Evolutionary conservation across 2,888 invertebrate genomes (phyloP).

Genomic region (Coelopa pilipes): DNA sequence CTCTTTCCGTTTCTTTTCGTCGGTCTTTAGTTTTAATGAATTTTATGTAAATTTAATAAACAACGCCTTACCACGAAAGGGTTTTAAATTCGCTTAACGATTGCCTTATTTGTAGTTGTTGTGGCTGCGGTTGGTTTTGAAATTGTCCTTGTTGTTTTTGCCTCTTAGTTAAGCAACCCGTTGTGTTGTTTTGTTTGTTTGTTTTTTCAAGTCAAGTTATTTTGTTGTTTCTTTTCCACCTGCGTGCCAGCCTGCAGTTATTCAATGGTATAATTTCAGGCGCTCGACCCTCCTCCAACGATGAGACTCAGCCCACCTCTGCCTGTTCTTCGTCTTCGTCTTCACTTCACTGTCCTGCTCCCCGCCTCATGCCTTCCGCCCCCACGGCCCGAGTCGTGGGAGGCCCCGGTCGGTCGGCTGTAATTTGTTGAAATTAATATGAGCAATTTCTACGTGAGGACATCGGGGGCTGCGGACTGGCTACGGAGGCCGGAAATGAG

Average conservation of each 20-base stretch:
- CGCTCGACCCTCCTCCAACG: background rate
- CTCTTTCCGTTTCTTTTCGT: background rate
- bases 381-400: too few relatives aligned
- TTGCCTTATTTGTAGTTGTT: background rate
- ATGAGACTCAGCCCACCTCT: background rate
- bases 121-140: too few relatives aligned
- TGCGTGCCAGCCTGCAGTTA: slow-evolving; percentile 27
- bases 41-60: slow-evolving; percentile 32
- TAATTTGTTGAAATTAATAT: slow-evolving; percentile 19
- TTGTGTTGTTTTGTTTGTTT: background rate
- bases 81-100: background rate
- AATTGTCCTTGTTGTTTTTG: too few relatives aligned
- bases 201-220: background rate
- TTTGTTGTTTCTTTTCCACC: background rate
- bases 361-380: too few relatives aligned
- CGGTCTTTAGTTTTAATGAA: slow-evolving; percentile 19
- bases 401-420: slow-evolving; percentile 8
- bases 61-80: slow-evolving; percentile 13
- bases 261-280: slow-evolving; percentile 12
- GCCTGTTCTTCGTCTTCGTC: too few relatives aligned
- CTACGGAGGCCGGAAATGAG: background rate
- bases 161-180: background rate
- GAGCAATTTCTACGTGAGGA: background rate
- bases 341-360: background rate
- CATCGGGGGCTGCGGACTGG: background rate